Evolutionary conservation across 1,140 invertebrate species (phyloP), one percentile per base, ranked within the genome.

Genomic region (Leptinotarsa texana): DNA sequence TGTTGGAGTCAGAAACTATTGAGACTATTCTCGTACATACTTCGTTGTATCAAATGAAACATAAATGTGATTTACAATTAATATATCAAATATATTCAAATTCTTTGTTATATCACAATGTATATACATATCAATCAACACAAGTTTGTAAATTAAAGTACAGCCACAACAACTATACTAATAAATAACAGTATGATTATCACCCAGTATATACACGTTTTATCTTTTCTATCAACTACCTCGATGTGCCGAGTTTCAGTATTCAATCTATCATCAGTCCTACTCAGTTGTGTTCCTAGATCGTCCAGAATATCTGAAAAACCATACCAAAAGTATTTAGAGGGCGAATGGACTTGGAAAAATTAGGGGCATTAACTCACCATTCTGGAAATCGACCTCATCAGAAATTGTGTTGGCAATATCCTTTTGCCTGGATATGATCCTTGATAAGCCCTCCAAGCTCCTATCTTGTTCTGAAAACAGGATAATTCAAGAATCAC

Each of bases 371-470:
- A 48, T 27, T 27, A 48, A 74, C 74, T 68, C 24, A 94, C 93
- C 92, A 88, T 94, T 94, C 80, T 96, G 94, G 77, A 89, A 84
- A 82, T 93, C 91, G 1, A 95, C 93, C 88, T 95, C 94, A 82
- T 88, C 89, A 27, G 91, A 89, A 79, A 95, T 93, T 65, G 90
- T 91, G 63, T 91, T 85, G 24, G 93, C 93, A 80, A 95, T 90
- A 80, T 92, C 85, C 79, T 94, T 94, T 82, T 96, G 94, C 27
- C 93, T 85, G 1, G 90, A 88, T 69, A 96, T 93, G 4, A 94
- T 92, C 82, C 91, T 89, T 15, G 93, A 92, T 63, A 95, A 86
- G 74, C 89, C 90, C 76, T 95, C 93, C 24, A 96, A 85, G 0
- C 93, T 93, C 79, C 88, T 83, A 82, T 95, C 92, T 89, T 95